Evolutionary conservation across 1,140 invertebrate species (phyloP), one percentile per base, ranked within the genome.

Genomic region (Eurosta solidaginis): DNA sequence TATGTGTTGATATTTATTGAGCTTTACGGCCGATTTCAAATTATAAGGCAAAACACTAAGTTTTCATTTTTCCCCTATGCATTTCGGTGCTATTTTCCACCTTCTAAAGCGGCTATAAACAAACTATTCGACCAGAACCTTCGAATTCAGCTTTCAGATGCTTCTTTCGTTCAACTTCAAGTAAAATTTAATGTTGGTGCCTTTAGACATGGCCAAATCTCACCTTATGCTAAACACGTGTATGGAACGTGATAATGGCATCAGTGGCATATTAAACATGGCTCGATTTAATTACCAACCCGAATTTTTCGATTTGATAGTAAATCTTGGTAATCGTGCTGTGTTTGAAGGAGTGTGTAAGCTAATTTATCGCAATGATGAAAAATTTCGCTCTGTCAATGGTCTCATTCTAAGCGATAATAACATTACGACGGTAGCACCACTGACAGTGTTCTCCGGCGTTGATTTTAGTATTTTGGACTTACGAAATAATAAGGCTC

Each of bases 291-390:
- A 33, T 14, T 22, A 47, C 9, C 33, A 77, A 20, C 17, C 14
- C 4, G 76, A 79, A 45, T 42, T 79, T 20, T 36, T 25, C 22
- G 79, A 78, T 27, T 29, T 79, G 6, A 36, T 49, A 14, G 68
- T 79, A 3, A 63, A 77, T 49, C 10, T 79, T 40, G 44, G 79
- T n/a, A 79, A 79, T 75, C 36, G 77, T n/a, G 49, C 40, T n/a
- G 79, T 78, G 4, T 40, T 79, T 22, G 79, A 79, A 17, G 27
- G 33, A 14, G 44, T 79, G 59, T 79, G 76, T 22, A 74, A 79
- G 54, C 59, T 76, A 27, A 79, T 79, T 63, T 78, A 77, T 78
- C 63, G 74, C 12, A 79, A 79, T 63, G 75, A 79, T 74, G 79
- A 79, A 12, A 45, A 74, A 44, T 78, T 78, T 47, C 63, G 77